Conservation (phyloP, 2,113 vertebrate genomes). For the Sprattus sprattus region DNA sequence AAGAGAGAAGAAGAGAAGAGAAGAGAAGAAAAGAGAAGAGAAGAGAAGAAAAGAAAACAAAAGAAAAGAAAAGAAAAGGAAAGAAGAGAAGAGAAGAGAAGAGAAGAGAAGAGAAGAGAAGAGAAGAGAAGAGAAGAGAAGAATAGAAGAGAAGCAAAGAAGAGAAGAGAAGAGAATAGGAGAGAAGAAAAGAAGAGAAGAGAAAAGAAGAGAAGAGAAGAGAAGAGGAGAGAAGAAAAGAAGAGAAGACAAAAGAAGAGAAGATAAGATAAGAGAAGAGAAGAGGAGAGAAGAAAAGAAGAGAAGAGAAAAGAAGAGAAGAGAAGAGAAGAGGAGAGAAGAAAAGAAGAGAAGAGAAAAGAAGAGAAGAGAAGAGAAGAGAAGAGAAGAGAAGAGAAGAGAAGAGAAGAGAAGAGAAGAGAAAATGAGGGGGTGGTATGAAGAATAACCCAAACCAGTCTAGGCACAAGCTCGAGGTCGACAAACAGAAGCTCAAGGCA, state of each 20-base stretch:
- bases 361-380: background rate
- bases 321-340: too few relatives aligned
- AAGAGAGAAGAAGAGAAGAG: background rate
- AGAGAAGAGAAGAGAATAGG: background rate
- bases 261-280: too few relatives aligned
- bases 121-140: background rate
- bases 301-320: background rate
- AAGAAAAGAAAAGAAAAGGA: too few relatives aligned
- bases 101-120: background rate
- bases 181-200: too few relatives aligned
- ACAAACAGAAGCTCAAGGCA: background rate
- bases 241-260: background rate
- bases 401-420: background rate
- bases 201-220: background rate
- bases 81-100: background rate
- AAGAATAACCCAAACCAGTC: background rate
- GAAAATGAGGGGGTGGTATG: background rate
- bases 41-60: background rate
- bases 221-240: background rate
- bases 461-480: background rate
- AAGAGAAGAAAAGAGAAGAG: background rate
- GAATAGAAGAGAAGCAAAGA: too few relatives aligned
- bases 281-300: too few relatives aligned
- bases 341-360: background rate
- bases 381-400: background rate